phyloP scores from a whole-genome alignment of 2,113 vertebrate species.

The Sarotherodon lohbergeri region DNA sequence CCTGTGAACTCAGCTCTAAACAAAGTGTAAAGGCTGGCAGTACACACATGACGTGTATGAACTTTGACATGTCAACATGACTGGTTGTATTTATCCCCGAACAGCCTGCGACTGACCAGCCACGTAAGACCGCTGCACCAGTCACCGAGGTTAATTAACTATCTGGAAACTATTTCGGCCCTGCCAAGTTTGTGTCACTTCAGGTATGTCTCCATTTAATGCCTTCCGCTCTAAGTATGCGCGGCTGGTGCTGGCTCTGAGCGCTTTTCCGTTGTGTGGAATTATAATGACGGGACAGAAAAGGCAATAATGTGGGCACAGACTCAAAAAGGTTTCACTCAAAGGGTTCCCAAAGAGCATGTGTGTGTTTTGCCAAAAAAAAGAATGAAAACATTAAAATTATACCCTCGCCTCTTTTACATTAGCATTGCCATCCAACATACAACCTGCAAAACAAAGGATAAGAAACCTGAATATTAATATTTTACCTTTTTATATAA shows the following conservation, averaged over 20 bases:
- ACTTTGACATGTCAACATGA: slow-evolving; percentile 67
- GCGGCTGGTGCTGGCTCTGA: slow-evolving; percentile 44
- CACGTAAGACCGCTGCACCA: slow-evolving; percentile 18
- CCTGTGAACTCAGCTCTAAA: slow-evolving; percentile 53
- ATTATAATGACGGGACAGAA: slow-evolving; percentile 44
- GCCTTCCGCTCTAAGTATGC: slow-evolving; percentile 59
- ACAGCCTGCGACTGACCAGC: slow-evolving; percentile 46
- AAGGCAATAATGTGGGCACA: slow-evolving; percentile 27
- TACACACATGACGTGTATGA: slow-evolving; percentile 54
- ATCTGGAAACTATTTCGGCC: slow-evolving; percentile 68
- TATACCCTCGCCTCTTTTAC: background rate
- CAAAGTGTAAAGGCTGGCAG: slow-evolving; percentile 48
- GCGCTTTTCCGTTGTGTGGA: slow-evolving; percentile 40
- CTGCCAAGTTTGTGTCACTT: slow-evolving; percentile 73
- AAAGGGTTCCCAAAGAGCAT: background rate
- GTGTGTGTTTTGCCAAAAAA: slow-evolving; percentile 14
- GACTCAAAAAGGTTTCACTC: slow-evolving; percentile 28
- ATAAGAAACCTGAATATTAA: background rate
- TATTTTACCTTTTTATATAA: background rate
- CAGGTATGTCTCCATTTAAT: slow-evolving; percentile 67
- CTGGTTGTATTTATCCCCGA: slow-evolving; percentile 59
- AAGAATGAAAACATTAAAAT: background rate
- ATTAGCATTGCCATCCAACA: background rate
- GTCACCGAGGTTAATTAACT: slow-evolving; percentile 64
- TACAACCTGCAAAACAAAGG: background rate